Evolutionary conservation across 1,140 invertebrate species (phyloP), one percentile per base, ranked within the genome.

Genomic region (Eufriesea mexicana): DNA sequence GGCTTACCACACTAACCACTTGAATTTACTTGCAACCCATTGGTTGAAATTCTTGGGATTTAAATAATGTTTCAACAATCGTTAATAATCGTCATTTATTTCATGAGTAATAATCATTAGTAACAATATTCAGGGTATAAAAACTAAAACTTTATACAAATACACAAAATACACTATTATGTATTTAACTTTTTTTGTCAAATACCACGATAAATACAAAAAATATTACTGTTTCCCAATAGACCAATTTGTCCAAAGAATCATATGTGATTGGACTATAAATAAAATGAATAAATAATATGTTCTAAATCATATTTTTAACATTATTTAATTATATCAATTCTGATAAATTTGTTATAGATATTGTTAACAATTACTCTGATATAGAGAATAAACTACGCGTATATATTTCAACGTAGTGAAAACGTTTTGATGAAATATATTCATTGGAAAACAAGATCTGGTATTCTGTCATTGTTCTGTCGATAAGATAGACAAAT

Each of bases 401-500:
- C 8, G 8, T 9, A 42, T 5, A 20, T 16, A 51, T 49, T 25
- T 12, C 5, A 20, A 51, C 20, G n/a, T 47, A 42, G 28, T 5
- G 23, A 16, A 68, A 55, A 54, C 49, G 23, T 20, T 47, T 51
- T 18, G 18, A 68, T 35, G n/a, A 78, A 79, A 79, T 49, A 2
- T 42, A 20, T 28, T 68, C 49, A 59, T 78, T 68, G 45, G 71
- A 61, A 70, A n/a, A 18, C 67, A 23, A 25, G 55, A 79, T 61
- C 45, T 59, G 67, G 75, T 51, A 62, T 23, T 68, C 64, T 59
- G 80, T 75, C 71, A 77, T 57, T 81, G 71, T 77, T 61, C 74
- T 5, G 77, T 80, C 83, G 83, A 84, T 84, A 84, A 84, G 64
- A 71, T 79, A 83, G 81, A 79, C 47, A 79, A 71, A 79, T 70